Percentiles rank a stretch among this genome's conserved stretches.
Evolutionary conservation across 2,888 invertebrate genomes (phyloP).

Genomic region (Hydroisotoma schaefferi): DNA sequence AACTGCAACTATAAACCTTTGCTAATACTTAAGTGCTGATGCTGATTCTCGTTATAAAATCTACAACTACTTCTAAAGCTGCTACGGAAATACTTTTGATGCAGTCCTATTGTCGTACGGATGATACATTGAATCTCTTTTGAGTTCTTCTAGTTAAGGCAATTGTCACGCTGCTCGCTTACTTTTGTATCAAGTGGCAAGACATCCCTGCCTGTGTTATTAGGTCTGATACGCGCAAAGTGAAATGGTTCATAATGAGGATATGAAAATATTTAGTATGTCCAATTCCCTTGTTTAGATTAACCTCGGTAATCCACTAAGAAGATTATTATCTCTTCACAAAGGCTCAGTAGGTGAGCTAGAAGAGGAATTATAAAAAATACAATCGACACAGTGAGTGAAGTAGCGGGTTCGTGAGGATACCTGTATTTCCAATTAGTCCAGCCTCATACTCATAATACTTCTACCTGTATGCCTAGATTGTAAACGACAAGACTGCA

Average conservation of each 20-base stretch:
- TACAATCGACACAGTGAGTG: conserved; percentile 1
- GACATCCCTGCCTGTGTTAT: too few relatives aligned
- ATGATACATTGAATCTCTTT: too few relatives aligned
- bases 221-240: too few relatives aligned
- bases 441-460: background rate
- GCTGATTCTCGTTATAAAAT: background rate
- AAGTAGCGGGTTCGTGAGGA: conserved; percentile 25
- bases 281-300: conserved; percentile 11
- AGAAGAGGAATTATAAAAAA: background rate
- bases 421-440: conserved; percentile 25
- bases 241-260: too few relatives aligned
- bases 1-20: background rate
- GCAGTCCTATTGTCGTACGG: too few relatives aligned
- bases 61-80: too few relatives aligned
- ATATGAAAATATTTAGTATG: background rate
- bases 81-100: too few relatives aligned
- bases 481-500: too few relatives aligned
- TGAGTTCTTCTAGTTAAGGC: background rate
- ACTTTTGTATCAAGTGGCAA: background rate
- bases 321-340: conserved; percentile 14
- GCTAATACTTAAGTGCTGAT: background rate
- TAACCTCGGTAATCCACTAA: conserved; percentile 8
- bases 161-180: background rate
- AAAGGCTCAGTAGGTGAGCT: conserved; percentile 11
- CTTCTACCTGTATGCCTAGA: too few relatives aligned